phyloP scores from a whole-genome alignment of 2,888 invertebrate genomes.

The Drosophila leonis region DNA sequence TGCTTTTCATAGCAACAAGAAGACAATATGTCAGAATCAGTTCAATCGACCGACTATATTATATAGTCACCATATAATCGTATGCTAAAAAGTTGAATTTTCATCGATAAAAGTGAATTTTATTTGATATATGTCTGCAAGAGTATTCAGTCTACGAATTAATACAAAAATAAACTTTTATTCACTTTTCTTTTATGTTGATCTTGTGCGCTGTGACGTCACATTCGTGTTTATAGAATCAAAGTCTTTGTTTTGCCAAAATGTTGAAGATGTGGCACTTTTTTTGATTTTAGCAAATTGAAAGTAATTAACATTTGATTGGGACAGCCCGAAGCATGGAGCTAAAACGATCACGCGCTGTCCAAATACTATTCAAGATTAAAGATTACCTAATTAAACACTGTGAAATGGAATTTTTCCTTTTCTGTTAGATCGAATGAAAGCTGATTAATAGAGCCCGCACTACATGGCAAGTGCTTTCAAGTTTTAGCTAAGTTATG shows the following conservation, averaged over 20 bases:
- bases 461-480: constrained; percentile 10
- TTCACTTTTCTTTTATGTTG: background rate
- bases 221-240: constrained; percentile 17
- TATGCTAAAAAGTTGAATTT: background rate
- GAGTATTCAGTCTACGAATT: background rate
- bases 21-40: background rate
- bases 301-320: constrained; percentile 16
- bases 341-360: constrained; percentile 10
- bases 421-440: background rate
- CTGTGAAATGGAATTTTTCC: background rate
- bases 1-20: background rate
- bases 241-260: constrained; percentile 2
- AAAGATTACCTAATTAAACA: background rate
- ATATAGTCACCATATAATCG: background rate
- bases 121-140: background rate
- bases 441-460: constrained; percentile 34
- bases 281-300: constrained; percentile 2
- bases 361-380: constrained; percentile 9
- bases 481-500: constrained; percentile 27
- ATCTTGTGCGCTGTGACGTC: constrained; percentile 32
- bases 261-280: background rate
- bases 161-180: background rate
- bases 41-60: background rate
- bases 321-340: background rate
- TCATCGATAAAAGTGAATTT: background rate